These are phyloP conservation scores for Microchrysa polita DNA, from an alignment of 2,888 invertebrate species.

Conservation along the genomic window DNA sequence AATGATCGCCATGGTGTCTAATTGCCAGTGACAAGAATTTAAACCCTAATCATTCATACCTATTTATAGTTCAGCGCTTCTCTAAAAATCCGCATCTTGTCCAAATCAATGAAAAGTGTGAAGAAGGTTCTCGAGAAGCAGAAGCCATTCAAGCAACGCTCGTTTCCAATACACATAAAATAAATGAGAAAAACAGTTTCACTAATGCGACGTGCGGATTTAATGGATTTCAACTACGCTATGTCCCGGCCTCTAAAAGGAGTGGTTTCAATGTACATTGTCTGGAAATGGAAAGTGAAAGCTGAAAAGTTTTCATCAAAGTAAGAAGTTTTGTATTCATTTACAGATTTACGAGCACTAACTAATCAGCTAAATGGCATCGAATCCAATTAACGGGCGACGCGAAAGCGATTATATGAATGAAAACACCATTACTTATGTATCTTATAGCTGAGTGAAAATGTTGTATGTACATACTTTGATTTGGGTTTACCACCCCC, in stretches of 20 bases:
- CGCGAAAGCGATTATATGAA: conserved; percentile 34
- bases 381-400: conserved; percentile 33
- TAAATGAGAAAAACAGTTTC: too few species aligned
- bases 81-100: too few species aligned
- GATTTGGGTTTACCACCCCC: neutral
- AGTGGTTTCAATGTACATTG: neutral
- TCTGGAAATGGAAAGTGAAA: neutral
- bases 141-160: too few species aligned
- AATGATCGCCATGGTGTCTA: too few species aligned
- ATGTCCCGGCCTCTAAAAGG: neutral
- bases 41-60: too few species aligned
- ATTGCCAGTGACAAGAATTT: too few species aligned
- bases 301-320: conserved; percentile 35
- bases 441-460: neutral
- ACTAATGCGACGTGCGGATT: neutral
- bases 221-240: neutral
- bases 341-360: conserved; percentile 37
- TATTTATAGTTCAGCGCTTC: too few species aligned
- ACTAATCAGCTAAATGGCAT: conserved; percentile 42
- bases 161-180: too few species aligned
- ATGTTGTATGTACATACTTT: neutral
- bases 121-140: too few species aligned
- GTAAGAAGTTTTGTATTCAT: conserved; percentile 29
- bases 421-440: conserved; percentile 11
- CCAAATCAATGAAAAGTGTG: too few species aligned